Evolutionary conservation across 2,888 invertebrate genomes (phyloP).

Genomic region (Neoitamus cyanurus): DNA sequence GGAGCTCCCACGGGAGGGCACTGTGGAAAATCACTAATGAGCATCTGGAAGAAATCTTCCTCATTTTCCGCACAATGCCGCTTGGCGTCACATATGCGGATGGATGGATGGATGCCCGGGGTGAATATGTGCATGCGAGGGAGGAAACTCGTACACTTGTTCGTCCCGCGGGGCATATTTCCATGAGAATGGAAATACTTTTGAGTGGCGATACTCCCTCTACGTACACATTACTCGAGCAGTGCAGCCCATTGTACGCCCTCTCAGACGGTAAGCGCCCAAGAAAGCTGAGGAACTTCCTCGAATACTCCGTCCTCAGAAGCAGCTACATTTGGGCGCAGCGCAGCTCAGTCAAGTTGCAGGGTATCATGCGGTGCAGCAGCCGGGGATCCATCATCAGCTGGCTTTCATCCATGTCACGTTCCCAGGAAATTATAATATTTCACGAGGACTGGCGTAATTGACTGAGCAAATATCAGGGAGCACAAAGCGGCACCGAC

Average conservation of each 20-base stretch:
- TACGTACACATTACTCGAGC: background rate
- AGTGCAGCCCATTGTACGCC: background rate
- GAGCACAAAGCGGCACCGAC: background rate
- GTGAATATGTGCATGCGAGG: background rate
- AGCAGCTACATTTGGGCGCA: background rate
- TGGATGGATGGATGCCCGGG: background rate
- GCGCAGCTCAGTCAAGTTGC: background rate
- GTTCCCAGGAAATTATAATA: constrained; percentile 13
- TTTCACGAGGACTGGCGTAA: background rate
- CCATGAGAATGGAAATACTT: constrained; percentile 26
- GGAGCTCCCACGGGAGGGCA: background rate
- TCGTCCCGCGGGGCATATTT: background rate
- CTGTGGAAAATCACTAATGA: constrained; percentile 30
- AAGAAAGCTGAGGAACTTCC: constrained; percentile 21
- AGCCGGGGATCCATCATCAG: background rate
- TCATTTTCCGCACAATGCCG: constrained; percentile 8
- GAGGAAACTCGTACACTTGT: constrained; percentile 11
- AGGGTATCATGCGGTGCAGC: background rate
- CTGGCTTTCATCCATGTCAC: background rate
- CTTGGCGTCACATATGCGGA: background rate
- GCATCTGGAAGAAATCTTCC: constrained; percentile 29
- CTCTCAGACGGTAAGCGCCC: background rate
- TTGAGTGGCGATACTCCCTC: background rate
- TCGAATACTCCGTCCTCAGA: background rate
- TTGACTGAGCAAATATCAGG: constrained; percentile 6